Evolutionary conservation across 2,888 invertebrate species (phyloP), one percentile per base, ranked within the genome.

Genomic region (Philereme transversata): DNA sequence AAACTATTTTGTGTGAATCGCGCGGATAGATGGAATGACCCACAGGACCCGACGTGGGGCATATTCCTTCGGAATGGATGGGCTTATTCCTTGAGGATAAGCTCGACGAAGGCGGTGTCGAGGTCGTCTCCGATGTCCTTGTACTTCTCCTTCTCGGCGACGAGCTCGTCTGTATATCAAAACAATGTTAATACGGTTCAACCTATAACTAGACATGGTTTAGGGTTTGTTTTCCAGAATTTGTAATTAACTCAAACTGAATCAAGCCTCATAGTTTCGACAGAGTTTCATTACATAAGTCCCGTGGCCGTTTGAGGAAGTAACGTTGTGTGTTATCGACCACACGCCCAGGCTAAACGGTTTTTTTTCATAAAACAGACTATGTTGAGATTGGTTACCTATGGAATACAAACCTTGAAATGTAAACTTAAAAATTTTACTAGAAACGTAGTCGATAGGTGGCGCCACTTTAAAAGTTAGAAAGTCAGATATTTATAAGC

Each of bases 71-170:
- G 96, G 95, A 87, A 40, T n/a, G 40, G 43, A 45, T 47, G 63
- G 66, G 69, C 84, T 88, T 94, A 94, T 92, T 94, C 94, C 90
- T 94, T 94, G 93, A 96, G 95, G 93, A 96, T 96, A 87, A 97
- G 96, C 92, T 97, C 97, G 93, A 98, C 98, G 95, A 99, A 99
- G 87, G 99, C 99, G 88, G 97, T 97, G 94, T 99, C 99, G 95
- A 99, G 95, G 93, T 99, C 99, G 95, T 99, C 99, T 95, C 99
- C 99, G 94, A 99, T 99, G 94, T 97, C 97, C 96, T 99, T 99
- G 98, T 99, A 99, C 92, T 98, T 98, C 94, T 99, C 99, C 95
- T 99, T 99, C 93, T 97, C 97, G 91, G 97, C 96, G 84, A 98
- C 97, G 88, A 98, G 96, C 90, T 98, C 97, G 95, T 98, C 98